A percentile compares a stretch with the other conserved stretches of the same genome.
Evolutionary conservation across 2,113 vertebrate genomes (phyloP).

Genomic region (Tamias sibiricus): DNA sequence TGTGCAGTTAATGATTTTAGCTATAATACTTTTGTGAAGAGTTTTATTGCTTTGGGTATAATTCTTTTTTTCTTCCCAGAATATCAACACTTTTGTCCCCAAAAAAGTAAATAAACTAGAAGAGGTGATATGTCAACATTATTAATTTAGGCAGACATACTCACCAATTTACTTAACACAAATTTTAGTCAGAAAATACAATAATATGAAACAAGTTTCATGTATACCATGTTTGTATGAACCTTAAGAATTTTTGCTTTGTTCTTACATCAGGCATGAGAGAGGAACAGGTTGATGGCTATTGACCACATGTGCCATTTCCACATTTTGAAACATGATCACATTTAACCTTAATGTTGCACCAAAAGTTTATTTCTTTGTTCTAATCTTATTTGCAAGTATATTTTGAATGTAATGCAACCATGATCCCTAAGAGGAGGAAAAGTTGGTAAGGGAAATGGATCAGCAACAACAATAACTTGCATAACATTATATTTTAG

Average conservation of each 20-base stretch:
- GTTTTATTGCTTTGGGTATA: neutral
- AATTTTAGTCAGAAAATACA: conserved; percentile 19
- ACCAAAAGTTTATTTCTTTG: neutral
- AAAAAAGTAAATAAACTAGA: conserved; percentile 33
- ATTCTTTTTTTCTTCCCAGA: neutral
- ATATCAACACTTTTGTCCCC: neutral
- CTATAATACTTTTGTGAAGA: conserved; percentile 18
- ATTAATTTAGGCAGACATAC: conserved; percentile 45
- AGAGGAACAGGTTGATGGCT: neutral
- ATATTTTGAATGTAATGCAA: conserved; percentile 1
- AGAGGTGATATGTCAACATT: neutral
- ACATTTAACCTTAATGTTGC: neutral
- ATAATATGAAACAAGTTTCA: neutral
- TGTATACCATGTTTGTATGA: neutral
- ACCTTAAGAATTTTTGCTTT: neutral
- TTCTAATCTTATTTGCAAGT: conserved; percentile 15
- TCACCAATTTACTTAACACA: neutral
- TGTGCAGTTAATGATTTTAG: neutral
- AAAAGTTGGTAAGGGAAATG: conserved; percentile 21
- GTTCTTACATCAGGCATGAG: neutral
- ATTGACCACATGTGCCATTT: neutral
- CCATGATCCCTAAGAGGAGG: neutral
- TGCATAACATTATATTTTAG: neutral
- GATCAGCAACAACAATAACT: conserved; percentile 16
- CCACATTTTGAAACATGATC: conserved; percentile 24